phyloP scores from a whole-genome alignment of 2,797 vertebrate genomes.

The Acanthurus tractus region DNA sequence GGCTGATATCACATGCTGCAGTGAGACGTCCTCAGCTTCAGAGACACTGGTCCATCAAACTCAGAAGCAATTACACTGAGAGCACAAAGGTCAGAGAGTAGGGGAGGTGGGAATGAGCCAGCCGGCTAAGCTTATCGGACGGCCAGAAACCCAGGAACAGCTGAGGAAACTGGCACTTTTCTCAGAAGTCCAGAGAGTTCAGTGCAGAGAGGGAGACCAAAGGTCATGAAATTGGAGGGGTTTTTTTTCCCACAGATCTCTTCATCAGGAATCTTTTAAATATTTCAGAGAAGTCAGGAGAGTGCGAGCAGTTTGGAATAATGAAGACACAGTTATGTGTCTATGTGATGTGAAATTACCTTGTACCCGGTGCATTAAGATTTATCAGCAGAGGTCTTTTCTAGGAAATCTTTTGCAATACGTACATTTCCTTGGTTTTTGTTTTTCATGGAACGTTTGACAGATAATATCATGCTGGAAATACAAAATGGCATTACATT shows the following conservation, averaged over 20 bases:
- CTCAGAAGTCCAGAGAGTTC: conserved; percentile 67
- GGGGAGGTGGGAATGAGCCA: conserved; percentile 50
- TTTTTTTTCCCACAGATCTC: conserved; percentile 72
- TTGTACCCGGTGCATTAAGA: conserved; percentile 26
- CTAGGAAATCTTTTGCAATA: conserved; percentile 14
- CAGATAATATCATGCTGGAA: conserved; percentile 13
- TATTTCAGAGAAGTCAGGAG: conserved; percentile 47
- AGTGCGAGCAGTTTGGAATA: conserved; percentile 54
- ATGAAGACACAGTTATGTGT: conserved; percentile 33
- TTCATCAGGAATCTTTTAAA: conserved; percentile 65
- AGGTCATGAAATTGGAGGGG: conserved; percentile 67
- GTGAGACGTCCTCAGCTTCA: conserved; percentile 70
- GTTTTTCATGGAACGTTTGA: conserved; percentile 21
- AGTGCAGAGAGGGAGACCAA: conserved; percentile 59
- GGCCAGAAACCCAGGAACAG: conserved; percentile 71
- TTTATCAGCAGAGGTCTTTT: conserved; percentile 45
- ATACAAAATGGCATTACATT: conserved; percentile 9
- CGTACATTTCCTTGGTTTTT: not conserved
- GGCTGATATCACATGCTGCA: conserved; percentile 71
- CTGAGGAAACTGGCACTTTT: conserved; percentile 74
- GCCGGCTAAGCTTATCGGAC: conserved; percentile 74
- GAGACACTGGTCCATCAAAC: conserved; percentile 78
- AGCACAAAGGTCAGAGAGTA: conserved; percentile 74
- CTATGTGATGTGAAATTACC: conserved; percentile 17
- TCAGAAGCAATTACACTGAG: conserved; percentile 76